Base-by-base conservation (phyloP, 2,113 vertebrate genomes). In the Miniopterus natalensis region DNA sequence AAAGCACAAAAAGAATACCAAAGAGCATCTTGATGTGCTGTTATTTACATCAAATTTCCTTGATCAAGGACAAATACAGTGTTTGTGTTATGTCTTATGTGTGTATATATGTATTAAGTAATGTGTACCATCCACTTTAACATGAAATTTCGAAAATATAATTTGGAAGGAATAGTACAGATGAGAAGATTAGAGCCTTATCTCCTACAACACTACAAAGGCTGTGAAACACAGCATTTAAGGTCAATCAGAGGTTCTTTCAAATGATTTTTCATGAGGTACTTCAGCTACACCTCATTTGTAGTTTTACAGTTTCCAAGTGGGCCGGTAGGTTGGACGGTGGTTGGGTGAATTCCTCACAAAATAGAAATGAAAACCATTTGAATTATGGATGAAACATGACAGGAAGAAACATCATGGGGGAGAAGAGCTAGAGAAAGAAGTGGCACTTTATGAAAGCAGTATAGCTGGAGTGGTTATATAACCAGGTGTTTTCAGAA, bases 31-130 rank as follows among this genome's bases (percentile, higher is more conserved):
- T 85, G 80, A 92, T 42, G 29, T 70, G 25, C 17, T 47, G 59
- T 21, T 80, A 21, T 87, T 95, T 92, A 45, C 31, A 95, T 55
- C 73, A 92, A 80, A 77, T 93, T 94, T 79, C 10, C 68, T 71
- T 27, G 25, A 57, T 80, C 57, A 42, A 84, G 65, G 71, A 90
- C 80, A 95, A 88, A 95, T 36, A 17, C 29, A 84, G 71, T 47
- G 36, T 84, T 93, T 73, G 79, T 85, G 68, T 36, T 85, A 47
- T 68, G 61, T 81, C 89, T 87, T 84, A 23, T 49, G 25, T 71
- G 31, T 27, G 12, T 49, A 45, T 71, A 2, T 53, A 5, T 87
- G n/a, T 61, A 27, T 71, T 81, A 84, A 77, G 84, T 59, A 89
- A 93, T 68, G 18, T 12, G 45, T 49, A 55, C 23, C 40, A 70